These are phyloP conservation scores for Oscheius sp. DNA, from an alignment of 2,888 invertebrate species.

Conservation along the genomic window DNA sequence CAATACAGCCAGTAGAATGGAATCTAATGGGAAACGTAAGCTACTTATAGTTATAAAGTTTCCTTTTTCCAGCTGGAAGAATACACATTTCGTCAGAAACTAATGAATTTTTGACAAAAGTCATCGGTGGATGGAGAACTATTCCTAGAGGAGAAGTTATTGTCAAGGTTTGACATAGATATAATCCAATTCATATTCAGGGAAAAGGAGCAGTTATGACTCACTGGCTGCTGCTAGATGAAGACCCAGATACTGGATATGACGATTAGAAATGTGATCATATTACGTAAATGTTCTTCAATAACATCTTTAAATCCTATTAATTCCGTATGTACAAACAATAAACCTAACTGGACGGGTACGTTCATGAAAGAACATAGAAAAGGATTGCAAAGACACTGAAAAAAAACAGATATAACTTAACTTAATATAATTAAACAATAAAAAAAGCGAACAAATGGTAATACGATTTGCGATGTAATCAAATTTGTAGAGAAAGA, in stretches of 20 bases:
- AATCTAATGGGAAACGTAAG: constrained; percentile 65
- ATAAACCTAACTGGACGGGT: too few species aligned
- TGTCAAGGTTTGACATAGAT: constrained; percentile 48
- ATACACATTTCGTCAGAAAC: constrained; percentile 65
- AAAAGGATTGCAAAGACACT: too few species aligned
- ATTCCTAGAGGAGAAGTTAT: constrained; percentile 65
- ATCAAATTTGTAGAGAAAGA: too few species aligned
- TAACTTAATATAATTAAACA: too few species aligned
- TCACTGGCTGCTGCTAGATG: constrained; percentile 44
- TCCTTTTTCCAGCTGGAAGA: constrained; percentile 50
- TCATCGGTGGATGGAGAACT: constrained; percentile 65
- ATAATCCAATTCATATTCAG: constrained; percentile 32
- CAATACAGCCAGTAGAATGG: constrained; percentile 66
- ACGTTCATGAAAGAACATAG: too few species aligned
- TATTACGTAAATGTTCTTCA: too few species aligned
- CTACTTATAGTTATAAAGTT: neutral
- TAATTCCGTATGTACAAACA: too few species aligned
- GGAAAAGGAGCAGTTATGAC: constrained; percentile 56
- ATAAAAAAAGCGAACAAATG: too few species aligned
- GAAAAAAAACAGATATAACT: too few species aligned
- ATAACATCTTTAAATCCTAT: too few species aligned
- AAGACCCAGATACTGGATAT: constrained; percentile 7
- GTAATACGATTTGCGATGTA: too few species aligned
- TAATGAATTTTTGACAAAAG: constrained; percentile 58
- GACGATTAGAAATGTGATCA: constrained; percentile 21